These are phyloP conservation scores for Pontoporia blainvillei DNA, from an alignment of 2,113 vertebrate species.

Conservation along the genomic window DNA sequence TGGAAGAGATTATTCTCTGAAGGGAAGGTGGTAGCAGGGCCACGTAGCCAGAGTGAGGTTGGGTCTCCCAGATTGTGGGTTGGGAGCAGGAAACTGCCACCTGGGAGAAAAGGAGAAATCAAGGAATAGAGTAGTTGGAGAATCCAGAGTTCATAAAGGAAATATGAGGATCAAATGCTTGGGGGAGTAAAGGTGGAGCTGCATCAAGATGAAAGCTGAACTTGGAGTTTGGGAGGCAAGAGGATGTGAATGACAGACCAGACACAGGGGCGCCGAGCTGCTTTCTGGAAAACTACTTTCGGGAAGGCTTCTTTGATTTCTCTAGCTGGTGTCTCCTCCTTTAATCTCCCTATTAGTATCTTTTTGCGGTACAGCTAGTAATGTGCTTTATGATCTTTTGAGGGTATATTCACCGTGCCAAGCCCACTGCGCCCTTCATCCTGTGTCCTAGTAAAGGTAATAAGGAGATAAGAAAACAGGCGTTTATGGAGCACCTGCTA, in stretches of 20 bases:
- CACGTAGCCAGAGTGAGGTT: not conserved
- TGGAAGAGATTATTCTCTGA: not conserved
- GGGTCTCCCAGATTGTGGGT: not conserved
- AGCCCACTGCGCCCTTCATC: not conserved
- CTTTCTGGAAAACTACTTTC: not conserved
- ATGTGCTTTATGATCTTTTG: not conserved
- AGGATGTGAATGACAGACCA: not conserved
- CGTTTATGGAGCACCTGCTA: not conserved
- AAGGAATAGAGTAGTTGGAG: not conserved
- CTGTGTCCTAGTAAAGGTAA: not conserved
- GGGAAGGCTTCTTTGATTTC: not conserved
- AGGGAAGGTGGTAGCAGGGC: not conserved
- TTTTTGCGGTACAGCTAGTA: not conserved
- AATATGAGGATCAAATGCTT: not conserved
- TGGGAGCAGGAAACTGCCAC: not conserved
- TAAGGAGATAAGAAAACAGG: not conserved
- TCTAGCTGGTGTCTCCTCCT: not conserved
- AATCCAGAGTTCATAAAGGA: not conserved
- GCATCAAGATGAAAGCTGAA: not conserved
- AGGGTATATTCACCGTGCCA: not conserved
- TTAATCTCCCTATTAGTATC: not conserved
- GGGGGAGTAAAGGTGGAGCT: not conserved
- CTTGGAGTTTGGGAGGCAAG: not conserved
- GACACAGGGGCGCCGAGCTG: not conserved
- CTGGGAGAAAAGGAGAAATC: not conserved